Base-by-base conservation (phyloP, 1,140 invertebrate genomes). In the Heliconius hermathena region DNA sequence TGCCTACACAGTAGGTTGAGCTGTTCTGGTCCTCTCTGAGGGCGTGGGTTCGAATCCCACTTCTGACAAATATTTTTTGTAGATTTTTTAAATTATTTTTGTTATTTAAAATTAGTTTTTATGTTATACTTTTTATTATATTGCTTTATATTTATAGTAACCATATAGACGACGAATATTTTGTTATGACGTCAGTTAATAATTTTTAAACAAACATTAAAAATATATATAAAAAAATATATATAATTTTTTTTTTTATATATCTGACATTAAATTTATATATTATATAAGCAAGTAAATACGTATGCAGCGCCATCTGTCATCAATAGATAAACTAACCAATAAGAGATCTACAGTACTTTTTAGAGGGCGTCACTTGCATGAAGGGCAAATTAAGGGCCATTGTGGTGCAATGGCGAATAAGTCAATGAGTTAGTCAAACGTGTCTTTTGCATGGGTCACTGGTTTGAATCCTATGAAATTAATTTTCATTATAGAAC, bases 21-120 rank as follows among this genome's bases (percentile, higher is more conserved):
- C 88, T 88, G 91, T 97, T 97, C 96, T 97, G 96, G 96, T 97
- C 96, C 96, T 96, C 97, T 96, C 95, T 97, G 97, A 96, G 96
- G 97, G 97, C 97, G 97, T 97, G 97, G 97, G 97, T 97, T 97
- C 97, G 96, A 97, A 97, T 97, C 97, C 97, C 97, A 97, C 96
- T 97, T 96, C 96, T 97, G 97, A 97, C 96, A 97, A 90, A 26
- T 33, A 33, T 33, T 46, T 46, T 46, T 46, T 46, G 3, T 13
- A 46, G 41, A 4, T 13, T 46, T 41, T 46, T 46, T 16, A 13
- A 16, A 46, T 1, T 0, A 13, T 46, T 41, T 46, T 4, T 13
- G 4, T 46, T 46, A 46, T 46, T 46, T 4, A 46, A 46, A 46
- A 46, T n/a, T 8, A 1, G 5, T 3, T 18, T n/a, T n/a, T n/a